Evolutionary conservation across 2,797 vertebrate genomes (phyloP).

Genomic region (Hirundo rustica): DNA sequence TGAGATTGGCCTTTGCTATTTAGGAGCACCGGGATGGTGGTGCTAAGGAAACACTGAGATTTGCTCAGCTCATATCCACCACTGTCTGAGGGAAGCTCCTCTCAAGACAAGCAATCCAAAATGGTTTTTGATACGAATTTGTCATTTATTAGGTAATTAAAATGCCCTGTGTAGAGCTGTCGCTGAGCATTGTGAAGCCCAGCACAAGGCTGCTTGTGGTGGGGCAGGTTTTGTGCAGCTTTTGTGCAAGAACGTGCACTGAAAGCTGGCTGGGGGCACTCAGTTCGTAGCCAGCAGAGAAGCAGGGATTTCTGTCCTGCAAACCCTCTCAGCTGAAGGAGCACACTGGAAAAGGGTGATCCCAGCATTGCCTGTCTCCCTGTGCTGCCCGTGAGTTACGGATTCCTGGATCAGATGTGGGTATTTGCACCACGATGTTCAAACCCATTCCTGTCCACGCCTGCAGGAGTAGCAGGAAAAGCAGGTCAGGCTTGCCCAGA

Average conservation of each 20-base stretch:
- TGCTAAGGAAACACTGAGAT: background rate
- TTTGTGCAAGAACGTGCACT: background rate
- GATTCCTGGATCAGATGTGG: background rate
- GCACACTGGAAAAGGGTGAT: rapidly evolving
- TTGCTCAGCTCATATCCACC: background rate
- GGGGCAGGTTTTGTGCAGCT: background rate
- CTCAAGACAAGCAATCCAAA: background rate
- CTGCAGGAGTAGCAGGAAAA: background rate
- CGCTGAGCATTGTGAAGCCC: background rate
- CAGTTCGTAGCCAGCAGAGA: background rate
- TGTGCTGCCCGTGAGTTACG: background rate
- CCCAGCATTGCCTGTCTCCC: background rate
- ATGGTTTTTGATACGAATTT: background rate
- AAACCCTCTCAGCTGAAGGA: background rate
- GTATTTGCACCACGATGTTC: background rate
- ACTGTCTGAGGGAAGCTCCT: background rate
- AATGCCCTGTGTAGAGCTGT: background rate
- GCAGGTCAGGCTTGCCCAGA: background rate
- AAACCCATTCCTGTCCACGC: background rate
- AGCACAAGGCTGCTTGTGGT: background rate
- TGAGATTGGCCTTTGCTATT: background rate
- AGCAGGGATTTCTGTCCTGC: background rate
- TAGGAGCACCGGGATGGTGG: background rate
- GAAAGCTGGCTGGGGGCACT: rapidly evolving
- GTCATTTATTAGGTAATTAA: background rate